Conservation (phyloP, 2,113 vertebrate species). For the Thermophis baileyi region DNA sequence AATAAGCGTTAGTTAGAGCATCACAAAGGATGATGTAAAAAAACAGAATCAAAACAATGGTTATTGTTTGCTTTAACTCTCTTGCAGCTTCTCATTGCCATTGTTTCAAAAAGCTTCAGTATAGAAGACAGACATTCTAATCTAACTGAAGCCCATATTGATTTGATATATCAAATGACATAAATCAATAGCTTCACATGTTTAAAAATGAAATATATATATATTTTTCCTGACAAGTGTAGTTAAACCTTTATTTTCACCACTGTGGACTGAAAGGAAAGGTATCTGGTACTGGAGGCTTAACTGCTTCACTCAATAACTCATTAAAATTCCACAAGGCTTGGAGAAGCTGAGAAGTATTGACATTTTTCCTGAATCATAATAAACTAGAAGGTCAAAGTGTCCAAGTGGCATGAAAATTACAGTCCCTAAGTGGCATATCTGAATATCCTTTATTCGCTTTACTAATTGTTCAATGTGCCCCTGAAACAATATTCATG, state of each 20-base stretch:
- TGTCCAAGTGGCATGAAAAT: constrained; percentile 50
- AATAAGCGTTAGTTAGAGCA: constrained; percentile 5
- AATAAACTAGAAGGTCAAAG: constrained; percentile 74
- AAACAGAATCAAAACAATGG: constrained; percentile 31
- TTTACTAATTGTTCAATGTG: constrained; percentile 69
- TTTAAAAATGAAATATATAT: constrained; percentile 1
- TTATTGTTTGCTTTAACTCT: constrained; percentile 26
- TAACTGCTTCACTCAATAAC: constrained; percentile 72
- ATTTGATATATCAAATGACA: constrained; percentile 29
- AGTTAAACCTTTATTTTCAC: constrained; percentile 64
- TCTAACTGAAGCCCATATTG: neutral
- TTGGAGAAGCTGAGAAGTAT: constrained; percentile 64
- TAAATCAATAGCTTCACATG: neutral
- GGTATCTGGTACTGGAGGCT: constrained; percentile 65
- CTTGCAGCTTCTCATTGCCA: neutral
- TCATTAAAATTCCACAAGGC: constrained; percentile 73
- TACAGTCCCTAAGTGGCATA: constrained; percentile 27
- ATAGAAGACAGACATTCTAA: neutral
- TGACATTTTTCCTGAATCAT: constrained; percentile 68
- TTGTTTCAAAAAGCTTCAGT: constrained; percentile 5
- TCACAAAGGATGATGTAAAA: constrained; percentile 32
- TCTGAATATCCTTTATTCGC: constrained; percentile 49
- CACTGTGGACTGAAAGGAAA: constrained; percentile 62
- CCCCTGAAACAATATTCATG: constrained; percentile 50
- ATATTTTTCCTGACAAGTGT: neutral